Evolutionary conservation across 1,140 invertebrate species (phyloP), one percentile per base, ranked within the genome.

Genomic region (Cyrtorhinus lividipennis): DNA sequence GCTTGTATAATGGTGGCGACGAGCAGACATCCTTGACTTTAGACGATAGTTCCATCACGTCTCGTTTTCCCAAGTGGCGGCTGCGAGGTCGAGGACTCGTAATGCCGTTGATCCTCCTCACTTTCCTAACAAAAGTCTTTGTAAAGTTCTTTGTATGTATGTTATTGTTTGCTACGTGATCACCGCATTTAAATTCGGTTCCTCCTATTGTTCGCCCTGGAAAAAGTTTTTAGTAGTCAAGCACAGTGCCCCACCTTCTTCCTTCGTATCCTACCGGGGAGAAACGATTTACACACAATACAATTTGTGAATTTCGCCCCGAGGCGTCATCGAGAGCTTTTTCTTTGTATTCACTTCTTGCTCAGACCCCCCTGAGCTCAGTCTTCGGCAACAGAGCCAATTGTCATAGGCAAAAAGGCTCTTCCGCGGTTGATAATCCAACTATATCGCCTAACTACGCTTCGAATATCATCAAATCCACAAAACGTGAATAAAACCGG

Each of bases 111-210:
- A 38, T 38, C 30, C 30, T 38, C 30, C 30, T 38, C 30, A 38
- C 30, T 38, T 38, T 15, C 30, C 30, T 8, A 38, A 38, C 30
- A 38, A 38, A 38, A 38, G 30, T 38, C 30, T 38, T 15, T 38
- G 30, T 38, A 38, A 38, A 38, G 30, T 38, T 15, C 23, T 57
- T 57, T 57, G 56, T 57, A 57, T 57, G 56, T 57, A 57, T 57
- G 56, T 57, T 57, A 57, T 57, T 57, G 56, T 57, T 57, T 57
- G 56, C 30, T 24, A 57, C 56, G 56, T 57, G 56, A 57, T 57
- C 56, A 24, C 56, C 56, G 56, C 56, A 57, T 57, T 57, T 57
- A 57, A 57, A 57, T 57, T 57, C 56, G 56, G 56, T 57, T 57
- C 56, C 56, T 57, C 23, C 56, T 57, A 57, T 57, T 57, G 56